Percentiles rank a stretch among this genome's conserved stretches.
Conservation (phyloP, 2,113 vertebrate genomes). For the Mormyrus iriodes region DNA sequence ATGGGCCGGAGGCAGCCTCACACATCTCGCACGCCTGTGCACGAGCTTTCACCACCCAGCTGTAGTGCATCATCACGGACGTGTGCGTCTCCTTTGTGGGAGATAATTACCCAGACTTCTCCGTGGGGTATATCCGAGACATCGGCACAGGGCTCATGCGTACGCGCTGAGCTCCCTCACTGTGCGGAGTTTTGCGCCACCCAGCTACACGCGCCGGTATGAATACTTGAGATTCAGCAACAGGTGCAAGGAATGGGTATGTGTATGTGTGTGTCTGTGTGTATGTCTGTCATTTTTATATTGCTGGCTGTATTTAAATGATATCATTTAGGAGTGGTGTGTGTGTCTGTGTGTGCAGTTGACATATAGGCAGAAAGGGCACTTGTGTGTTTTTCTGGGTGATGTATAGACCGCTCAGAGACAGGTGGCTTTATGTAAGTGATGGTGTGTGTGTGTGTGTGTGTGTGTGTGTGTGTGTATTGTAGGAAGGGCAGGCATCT, state of each 20-base stretch:
- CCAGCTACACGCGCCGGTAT: not conserved
- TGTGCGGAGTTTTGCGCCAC: not conserved
- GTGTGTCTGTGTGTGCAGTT: not conserved
- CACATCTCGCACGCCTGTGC: not conserved
- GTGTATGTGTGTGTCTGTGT: not conserved
- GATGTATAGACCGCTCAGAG: not conserved
- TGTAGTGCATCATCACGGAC: not conserved
- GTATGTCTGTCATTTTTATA: not conserved
- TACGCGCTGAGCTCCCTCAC: not conserved
- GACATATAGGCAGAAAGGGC: not conserved
- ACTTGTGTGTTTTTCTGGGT: not conserved
- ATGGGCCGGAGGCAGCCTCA: not conserved
- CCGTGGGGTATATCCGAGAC: not conserved
- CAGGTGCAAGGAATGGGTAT: not conserved
- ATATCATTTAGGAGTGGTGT: not conserved
- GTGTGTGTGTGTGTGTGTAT: not conserved
- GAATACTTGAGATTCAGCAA: not conserved
- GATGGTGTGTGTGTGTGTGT: not conserved
- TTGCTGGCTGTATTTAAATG: not conserved
- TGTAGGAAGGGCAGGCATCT: too few relatives aligned
- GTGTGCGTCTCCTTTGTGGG: not conserved
- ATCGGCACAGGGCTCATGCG: not conserved
- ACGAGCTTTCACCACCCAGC: too few relatives aligned
- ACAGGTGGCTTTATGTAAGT: constrained; percentile 1
- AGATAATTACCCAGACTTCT: not conserved